These are phyloP conservation scores for Syncerus caffer DNA, from an alignment of 2,797 vertebrate genomes.

Conservation along the genomic window DNA sequence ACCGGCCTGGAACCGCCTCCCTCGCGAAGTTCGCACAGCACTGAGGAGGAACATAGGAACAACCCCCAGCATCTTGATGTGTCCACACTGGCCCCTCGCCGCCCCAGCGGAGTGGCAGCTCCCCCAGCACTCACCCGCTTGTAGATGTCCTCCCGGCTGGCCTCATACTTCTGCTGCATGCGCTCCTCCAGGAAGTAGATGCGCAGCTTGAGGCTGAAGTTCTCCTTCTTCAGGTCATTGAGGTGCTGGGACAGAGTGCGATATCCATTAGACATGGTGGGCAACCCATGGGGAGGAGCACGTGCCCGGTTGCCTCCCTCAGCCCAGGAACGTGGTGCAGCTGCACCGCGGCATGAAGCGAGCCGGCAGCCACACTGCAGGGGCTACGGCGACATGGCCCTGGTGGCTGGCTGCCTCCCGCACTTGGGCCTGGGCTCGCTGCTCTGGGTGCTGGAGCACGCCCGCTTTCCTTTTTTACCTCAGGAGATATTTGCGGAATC, in stretches of 20 bases:
- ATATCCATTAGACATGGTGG: slow-evolving; percentile 94
- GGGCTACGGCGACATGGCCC: slow-evolving; percentile 65
- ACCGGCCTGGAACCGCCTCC: neutral
- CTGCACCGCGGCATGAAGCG: slow-evolving; percentile 40
- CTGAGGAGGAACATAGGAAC: neutral
- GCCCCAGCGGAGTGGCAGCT: rapidly evolving
- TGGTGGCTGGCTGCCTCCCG: neutral
- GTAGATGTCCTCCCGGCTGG: slow-evolving; percentile 89
- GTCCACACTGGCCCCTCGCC: no score
- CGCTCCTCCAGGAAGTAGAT: slow-evolving; percentile 99
- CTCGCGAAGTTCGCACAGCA: rapidly evolving
- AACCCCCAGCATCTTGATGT: rapidly evolving
- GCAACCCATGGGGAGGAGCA: slow-evolving; percentile 83
- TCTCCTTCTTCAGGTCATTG: slow-evolving; percentile 99
- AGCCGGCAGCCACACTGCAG: neutral
- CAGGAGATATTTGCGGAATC: slow-evolving; percentile 91
- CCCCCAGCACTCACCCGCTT: slow-evolving; percentile 86
- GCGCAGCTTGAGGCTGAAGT: slow-evolving; percentile 98
- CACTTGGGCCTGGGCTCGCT: slow-evolving; percentile 41
- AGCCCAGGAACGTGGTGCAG: slow-evolving; percentile 68
- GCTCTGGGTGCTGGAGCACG: slow-evolving; percentile 62
- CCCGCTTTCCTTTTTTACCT: slow-evolving; percentile 86
- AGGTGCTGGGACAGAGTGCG: slow-evolving; percentile 98
- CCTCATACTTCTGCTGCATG: slow-evolving; percentile 94
- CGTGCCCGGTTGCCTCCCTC: slow-evolving; percentile 80